These are phyloP conservation scores for Paramacrobiotus metropolitanus DNA, from an alignment of 1,140 invertebrate genomes.

Conservation along the genomic window DNA sequence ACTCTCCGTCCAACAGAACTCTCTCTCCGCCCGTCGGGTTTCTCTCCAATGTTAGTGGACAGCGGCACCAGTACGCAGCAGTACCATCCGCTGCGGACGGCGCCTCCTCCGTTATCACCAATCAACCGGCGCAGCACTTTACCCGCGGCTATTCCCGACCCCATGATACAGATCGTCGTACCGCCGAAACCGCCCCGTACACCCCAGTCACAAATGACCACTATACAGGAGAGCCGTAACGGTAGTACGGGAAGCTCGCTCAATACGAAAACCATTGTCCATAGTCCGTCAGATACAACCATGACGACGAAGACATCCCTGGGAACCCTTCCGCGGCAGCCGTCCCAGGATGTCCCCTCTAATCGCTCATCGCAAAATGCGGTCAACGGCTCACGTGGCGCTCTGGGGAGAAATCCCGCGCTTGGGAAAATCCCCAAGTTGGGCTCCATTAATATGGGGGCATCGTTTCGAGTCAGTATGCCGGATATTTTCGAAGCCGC, in stretches of 20 bases:
- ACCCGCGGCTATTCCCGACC: neutral
- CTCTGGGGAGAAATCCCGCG: conserved; percentile 19
- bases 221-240: neutral
- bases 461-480: conserved; percentile 35
- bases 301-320: neutral
- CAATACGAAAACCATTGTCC: no score
- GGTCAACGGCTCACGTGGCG: conserved; percentile 34
- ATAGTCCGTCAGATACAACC: neutral
- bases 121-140: neutral
- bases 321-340: neutral
- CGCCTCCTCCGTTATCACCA: neutral
- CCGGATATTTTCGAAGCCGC: conserved; percentile 55
- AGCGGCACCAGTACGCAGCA: neutral
- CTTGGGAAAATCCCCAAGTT: conserved; percentile 29
- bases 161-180: no score
- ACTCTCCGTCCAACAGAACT: neutral
- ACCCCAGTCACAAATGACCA: neutral
- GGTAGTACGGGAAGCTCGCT: neutral
- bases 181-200: neutral
- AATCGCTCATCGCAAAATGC: conserved; percentile 17
- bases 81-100: neutral
- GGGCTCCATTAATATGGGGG: conserved; percentile 11
- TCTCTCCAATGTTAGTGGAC: neutral
- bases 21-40: neutral
- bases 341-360: conserved; percentile 23